A percentile compares a stretch with the other conserved stretches of the same genome.
phyloP scores from a whole-genome alignment of 2,797 vertebrate genomes.

The Melopsittacus undulatus region DNA sequence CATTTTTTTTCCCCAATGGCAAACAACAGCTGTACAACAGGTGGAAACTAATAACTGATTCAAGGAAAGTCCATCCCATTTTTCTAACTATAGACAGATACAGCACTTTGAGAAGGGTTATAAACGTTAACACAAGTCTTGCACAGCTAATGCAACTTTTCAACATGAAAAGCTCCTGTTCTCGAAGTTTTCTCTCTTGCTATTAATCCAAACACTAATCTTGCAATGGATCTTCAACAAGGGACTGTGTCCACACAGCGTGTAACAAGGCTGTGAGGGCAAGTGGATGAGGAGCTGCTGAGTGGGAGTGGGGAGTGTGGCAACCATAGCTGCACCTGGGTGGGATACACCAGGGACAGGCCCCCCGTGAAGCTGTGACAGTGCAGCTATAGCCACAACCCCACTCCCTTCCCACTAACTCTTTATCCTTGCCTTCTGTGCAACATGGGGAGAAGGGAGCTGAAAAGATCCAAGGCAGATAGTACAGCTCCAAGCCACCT shows the following conservation, averaged over 20 bases:
- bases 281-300: neutral
- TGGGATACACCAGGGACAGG: neutral
- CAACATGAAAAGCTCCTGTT: neutral
- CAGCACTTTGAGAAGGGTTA: neutral
- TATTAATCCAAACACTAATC: neutral
- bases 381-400: neutral
- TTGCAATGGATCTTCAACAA: rapidly evolving
- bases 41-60: neutral
- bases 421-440: neutral
- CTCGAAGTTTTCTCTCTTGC: neutral
- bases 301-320: rapidly evolving
- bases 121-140: neutral
- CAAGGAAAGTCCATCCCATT: neutral
- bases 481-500: neutral
- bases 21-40: constrained; percentile 17
- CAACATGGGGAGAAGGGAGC: neutral
- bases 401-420: neutral
- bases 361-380: neutral
- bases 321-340: neutral
- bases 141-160: neutral
- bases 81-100: neutral
- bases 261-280: rapidly evolving
- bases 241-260: neutral
- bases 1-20: neutral
- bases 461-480: neutral